These are phyloP conservation scores for Rhizomys pruinosus DNA, from an alignment of 2,113 vertebrate species.

Conservation along the genomic window DNA sequence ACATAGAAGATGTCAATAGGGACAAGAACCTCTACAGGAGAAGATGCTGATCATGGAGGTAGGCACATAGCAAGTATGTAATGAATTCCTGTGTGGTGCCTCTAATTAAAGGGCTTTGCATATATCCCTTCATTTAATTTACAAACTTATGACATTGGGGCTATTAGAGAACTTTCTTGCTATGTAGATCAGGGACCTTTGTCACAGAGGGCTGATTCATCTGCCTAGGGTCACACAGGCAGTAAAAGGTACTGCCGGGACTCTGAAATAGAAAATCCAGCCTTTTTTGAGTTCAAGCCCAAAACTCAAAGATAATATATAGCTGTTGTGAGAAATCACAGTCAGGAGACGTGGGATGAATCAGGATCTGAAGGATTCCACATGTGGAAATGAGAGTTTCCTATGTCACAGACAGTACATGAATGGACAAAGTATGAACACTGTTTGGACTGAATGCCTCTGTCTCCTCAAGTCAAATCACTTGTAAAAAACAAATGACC, in stretches of 20 bases:
- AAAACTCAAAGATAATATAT: neutral
- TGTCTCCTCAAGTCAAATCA: neutral
- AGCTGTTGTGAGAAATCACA: neutral
- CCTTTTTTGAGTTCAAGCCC: neutral
- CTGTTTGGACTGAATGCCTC: neutral
- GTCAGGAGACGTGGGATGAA: no score
- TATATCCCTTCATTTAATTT: neutral
- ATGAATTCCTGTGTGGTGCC: neutral
- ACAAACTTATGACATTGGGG: neutral
- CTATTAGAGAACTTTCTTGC: neutral
- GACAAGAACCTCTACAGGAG: neutral
- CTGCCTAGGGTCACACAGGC: neutral
- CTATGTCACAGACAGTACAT: no score
- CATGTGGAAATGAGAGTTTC: neutral
- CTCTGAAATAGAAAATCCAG: neutral
- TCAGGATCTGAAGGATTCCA: neutral
- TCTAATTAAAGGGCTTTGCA: neutral
- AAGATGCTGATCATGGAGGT: neutral
- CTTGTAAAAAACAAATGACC: slow-evolving; percentile 21
- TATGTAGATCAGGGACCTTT: neutral
- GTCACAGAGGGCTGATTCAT: neutral
- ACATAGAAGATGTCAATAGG: neutral
- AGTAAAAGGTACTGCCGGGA: neutral
- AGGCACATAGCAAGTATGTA: neutral
- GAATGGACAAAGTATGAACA: neutral